Percentiles rank a stretch among this genome's conserved stretches.
These are phyloP conservation scores for Artibeus lituratus DNA, from an alignment of 2,797 vertebrate genomes.

Conservation along the genomic window DNA sequence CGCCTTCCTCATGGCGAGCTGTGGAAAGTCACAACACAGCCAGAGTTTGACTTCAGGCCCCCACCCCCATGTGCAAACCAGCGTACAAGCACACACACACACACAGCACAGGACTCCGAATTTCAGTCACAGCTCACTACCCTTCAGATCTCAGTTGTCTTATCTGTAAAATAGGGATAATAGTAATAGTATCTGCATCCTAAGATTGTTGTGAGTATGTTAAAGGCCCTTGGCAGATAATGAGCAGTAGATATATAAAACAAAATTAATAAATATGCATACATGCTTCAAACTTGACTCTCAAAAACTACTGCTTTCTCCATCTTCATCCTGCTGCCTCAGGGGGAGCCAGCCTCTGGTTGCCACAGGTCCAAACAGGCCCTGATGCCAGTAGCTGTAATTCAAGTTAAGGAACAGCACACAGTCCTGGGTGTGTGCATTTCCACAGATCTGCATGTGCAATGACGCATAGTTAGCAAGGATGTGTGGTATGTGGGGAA, in stretches of 20 bases:
- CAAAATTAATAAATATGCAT: neutral
- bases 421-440: neutral
- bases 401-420: neutral
- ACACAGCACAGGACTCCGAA: neutral
- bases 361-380: neutral
- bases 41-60: neutral
- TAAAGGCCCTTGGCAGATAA: neutral
- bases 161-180: neutral
- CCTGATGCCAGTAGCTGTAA: neutral
- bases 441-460: neutral
- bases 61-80: neutral
- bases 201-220: neutral
- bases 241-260: neutral
- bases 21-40: neutral
- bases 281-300: neutral
- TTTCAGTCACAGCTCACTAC: neutral
- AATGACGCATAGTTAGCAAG: neutral
- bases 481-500: neutral
- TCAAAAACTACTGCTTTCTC: neutral
- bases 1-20: neutral
- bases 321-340: neutral
- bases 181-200: neutral
- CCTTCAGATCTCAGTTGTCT: neutral
- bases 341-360: neutral
- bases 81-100: rapidly evolving